Percentiles rank a stretch among this genome's conserved stretches.
phyloP scores from a whole-genome alignment of 2,113 vertebrate genomes.

The Mus spicilegus region DNA sequence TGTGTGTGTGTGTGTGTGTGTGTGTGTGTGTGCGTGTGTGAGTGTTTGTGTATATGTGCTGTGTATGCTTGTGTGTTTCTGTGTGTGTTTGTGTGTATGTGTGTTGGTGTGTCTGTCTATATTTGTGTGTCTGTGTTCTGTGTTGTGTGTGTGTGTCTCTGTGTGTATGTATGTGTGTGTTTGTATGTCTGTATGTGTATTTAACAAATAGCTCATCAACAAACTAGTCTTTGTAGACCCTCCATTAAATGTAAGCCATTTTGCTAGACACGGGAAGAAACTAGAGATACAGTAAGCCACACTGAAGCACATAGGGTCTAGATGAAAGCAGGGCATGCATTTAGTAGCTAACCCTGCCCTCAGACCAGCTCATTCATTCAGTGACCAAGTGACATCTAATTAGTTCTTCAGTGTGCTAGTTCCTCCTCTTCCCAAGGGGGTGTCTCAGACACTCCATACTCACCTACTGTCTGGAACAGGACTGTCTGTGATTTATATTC shows the following conservation, averaged over 20 bases:
- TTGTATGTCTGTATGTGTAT: not conserved
- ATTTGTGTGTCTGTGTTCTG: not conserved
- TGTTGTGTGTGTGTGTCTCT: not conserved
- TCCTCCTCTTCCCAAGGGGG: not conserved
- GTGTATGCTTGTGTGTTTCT: not conserved
- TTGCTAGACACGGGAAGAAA: not conserved
- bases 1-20: not conserved
- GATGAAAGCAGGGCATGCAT: not conserved
- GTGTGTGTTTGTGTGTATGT: not conserved
- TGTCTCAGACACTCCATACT: not conserved
- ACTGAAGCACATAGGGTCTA: not conserved
- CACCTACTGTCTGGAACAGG: not conserved
- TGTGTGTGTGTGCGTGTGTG: not conserved
- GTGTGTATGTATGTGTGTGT: not conserved
- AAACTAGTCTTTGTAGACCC: not conserved
- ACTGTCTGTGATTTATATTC: not conserved
- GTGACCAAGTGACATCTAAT: not conserved
- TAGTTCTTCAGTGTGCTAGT: not conserved
- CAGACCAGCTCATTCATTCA: not conserved
- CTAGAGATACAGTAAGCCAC: not conserved
- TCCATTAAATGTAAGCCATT: not conserved
- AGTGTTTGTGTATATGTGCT: not conserved
- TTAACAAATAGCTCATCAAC: not conserved
- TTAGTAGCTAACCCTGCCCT: not conserved
- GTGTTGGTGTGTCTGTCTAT: not conserved